A percentile compares a stretch with the other conserved stretches of the same genome.
phyloP scores from a whole-genome alignment of 2,888 invertebrate species.

The Lasioglossum calceatum region DNA sequence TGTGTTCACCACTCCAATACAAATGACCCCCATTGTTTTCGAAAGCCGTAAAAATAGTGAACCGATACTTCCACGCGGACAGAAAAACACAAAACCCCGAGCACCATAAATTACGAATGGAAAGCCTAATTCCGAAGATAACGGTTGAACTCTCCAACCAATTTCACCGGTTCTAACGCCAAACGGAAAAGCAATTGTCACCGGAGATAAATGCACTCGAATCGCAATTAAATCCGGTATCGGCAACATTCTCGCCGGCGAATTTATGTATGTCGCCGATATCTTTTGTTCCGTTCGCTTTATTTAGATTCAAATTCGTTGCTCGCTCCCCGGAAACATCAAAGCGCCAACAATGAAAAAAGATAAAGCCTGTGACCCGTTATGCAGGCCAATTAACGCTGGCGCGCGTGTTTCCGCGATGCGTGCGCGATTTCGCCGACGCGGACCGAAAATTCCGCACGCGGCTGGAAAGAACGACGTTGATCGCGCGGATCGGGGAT shows the following conservation, averaged over 20 bases:
- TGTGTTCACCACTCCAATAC: background rate
- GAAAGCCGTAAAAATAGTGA: background rate
- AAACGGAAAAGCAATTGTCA: background rate
- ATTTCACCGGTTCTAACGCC: background rate
- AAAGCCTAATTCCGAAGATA: background rate
- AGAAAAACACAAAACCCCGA: background rate
- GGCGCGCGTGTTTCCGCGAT: background rate
- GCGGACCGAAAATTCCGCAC: background rate
- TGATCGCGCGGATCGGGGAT: background rate
- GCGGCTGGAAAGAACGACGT: background rate
- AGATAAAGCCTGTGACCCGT: background rate
- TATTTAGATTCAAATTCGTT: slow-evolving; percentile 3
- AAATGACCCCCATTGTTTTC: background rate
- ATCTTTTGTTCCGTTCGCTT: background rate
- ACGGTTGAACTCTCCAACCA: background rate
- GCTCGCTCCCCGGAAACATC: background rate
- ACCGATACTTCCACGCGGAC: background rate
- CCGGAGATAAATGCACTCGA: slow-evolving; percentile 10
- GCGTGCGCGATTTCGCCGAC: background rate
- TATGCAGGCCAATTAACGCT: slow-evolving; percentile 2
- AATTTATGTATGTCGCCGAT: background rate
- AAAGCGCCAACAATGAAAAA: background rate
- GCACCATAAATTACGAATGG: background rate
- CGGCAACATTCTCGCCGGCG: background rate
- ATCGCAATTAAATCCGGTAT: slow-evolving; percentile 13